These are phyloP conservation scores for Tridacna crocea DNA, from an alignment of 2,888 invertebrate genomes.

Conservation along the genomic window DNA sequence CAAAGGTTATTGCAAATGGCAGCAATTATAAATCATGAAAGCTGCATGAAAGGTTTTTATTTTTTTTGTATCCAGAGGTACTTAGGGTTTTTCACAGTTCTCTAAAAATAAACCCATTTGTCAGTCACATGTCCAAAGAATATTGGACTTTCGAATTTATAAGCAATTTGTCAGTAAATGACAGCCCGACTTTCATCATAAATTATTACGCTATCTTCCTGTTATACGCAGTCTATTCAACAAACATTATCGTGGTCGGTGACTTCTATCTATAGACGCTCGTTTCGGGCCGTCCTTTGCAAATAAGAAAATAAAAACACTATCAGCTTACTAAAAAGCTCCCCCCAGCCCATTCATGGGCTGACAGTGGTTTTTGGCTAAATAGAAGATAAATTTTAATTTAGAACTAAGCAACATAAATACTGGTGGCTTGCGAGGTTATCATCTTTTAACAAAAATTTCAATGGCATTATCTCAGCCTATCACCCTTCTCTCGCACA, in stretches of 20 bases:
- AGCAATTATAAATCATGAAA: too few species aligned
- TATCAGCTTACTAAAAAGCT: slow-evolving; percentile 46
- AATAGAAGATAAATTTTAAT: slow-evolving; percentile 59
- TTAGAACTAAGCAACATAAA: slow-evolving; percentile 61
- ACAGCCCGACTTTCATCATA: slow-evolving; percentile 55
- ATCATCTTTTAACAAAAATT: slow-evolving; percentile 54
- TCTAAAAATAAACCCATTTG: slow-evolving; percentile 26
- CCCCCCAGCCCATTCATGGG: slow-evolving; percentile 32
- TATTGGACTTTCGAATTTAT: slow-evolving; percentile 51
- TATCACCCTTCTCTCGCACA: too few species aligned
- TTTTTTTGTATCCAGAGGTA: neutral
- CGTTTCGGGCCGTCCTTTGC: slow-evolving; percentile 42
- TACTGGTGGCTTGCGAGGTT: slow-evolving; percentile 52
- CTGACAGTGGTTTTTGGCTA: slow-evolving; percentile 58
- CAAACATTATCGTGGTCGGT: slow-evolving; percentile 35
- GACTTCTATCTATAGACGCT: slow-evolving; percentile 51
- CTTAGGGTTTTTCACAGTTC: slow-evolving; percentile 9
- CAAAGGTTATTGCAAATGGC: too few species aligned
- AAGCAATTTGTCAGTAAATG: slow-evolving; percentile 61
- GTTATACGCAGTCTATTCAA: slow-evolving; percentile 47
- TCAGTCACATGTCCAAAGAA: slow-evolving; percentile 5
- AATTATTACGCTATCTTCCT: slow-evolving; percentile 59
- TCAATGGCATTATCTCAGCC: slow-evolving; percentile 55
- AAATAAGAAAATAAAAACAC: slow-evolving; percentile 57
- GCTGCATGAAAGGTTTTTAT: too few species aligned